Percentiles rank a stretch among this genome's conserved stretches.
Evolutionary conservation across 2,888 invertebrate species (phyloP).

Genomic region (Rhagium mordax): DNA sequence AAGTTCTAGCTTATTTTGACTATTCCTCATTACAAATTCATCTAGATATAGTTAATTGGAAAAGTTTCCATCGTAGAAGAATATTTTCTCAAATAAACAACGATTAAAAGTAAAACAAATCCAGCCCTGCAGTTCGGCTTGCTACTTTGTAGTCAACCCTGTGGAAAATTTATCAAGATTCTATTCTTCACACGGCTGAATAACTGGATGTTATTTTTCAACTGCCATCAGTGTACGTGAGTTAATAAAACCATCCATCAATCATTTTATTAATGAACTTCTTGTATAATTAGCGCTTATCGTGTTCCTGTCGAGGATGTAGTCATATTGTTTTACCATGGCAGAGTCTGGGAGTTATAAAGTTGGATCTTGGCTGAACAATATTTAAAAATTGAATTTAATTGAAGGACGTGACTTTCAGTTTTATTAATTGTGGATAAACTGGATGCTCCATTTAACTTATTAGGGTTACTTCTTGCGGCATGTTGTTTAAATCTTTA

Average conservation of each 20-base stretch:
- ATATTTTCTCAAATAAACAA: too few relatives aligned
- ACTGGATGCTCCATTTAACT: constrained; percentile 8
- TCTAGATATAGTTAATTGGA: too few relatives aligned
- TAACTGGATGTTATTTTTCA: neutral
- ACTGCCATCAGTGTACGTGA: neutral
- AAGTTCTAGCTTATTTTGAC: too few relatives aligned
- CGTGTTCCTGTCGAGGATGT: neutral
- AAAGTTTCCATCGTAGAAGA: too few relatives aligned
- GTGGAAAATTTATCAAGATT: neutral
- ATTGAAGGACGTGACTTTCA: neutral
- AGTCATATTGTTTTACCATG: neutral
- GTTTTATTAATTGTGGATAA: neutral
- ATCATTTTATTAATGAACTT: constrained; percentile 10
- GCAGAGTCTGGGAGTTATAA: neutral
- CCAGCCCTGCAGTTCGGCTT: too few relatives aligned
- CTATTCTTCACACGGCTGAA: neutral
- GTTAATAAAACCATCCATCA: constrained; percentile 7
- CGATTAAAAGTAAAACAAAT: too few relatives aligned
- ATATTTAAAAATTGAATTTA: neutral
- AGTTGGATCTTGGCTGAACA: neutral
- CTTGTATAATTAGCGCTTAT: constrained; percentile 9
- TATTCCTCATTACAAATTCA: too few relatives aligned
- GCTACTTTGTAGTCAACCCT: too few relatives aligned
- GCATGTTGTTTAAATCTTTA: constrained; percentile 1
- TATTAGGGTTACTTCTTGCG: constrained; percentile 1